Base-by-base conservation (phyloP, 2,113 vertebrate species). In the Centrocercus urophasianus region DNA sequence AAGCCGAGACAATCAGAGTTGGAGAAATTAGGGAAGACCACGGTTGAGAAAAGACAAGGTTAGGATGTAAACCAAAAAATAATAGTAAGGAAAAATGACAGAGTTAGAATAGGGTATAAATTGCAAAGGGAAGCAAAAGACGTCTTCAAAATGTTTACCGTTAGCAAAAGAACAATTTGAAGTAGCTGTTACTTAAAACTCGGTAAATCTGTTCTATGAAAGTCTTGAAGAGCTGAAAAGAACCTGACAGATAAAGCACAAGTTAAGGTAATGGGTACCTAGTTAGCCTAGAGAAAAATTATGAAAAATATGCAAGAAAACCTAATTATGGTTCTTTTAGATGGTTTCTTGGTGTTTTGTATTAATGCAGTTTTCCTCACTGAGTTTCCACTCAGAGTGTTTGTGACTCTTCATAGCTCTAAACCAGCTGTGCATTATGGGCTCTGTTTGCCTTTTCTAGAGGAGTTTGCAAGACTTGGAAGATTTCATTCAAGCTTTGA, bases 301-400 rank as follows among this genome's bases (percentile, higher is more conserved):
- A 47, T 17, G 3, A 28, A 91, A 84, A 77, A 86, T 1, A 47
- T 42, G 3, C 7, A 32, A 61, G 30, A 84, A 84, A 74, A 32
- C 32, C 17, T 9, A 56, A 80, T 73, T 76, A 22, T 17, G 40
- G 36, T 76, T 76, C 13, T 80, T 89, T 83, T 50, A 65, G 43
- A 21, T 5, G 28, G 2, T 76, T 60, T 50, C 5, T 52, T 21
- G 17, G 27, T 40, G 8, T 52, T 85, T 59, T 13, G 4, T 70
- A 40, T 70, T 24, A 75, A 75, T 16, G 40, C 8, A 45, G 8
- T 81, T 83, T 75, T 75, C 34, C 25, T 60, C 45, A 52, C 25
- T 52, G 50, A 52, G 12, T 52, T 27, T 52, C 25, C 50, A 52
- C 50, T 27, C 0, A 1, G 1, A 1, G 1, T 5, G 34, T 69